Evolutionary conservation across 2,797 vertebrate species (phyloP).

Genomic region (Spheniscus humboldti): DNA sequence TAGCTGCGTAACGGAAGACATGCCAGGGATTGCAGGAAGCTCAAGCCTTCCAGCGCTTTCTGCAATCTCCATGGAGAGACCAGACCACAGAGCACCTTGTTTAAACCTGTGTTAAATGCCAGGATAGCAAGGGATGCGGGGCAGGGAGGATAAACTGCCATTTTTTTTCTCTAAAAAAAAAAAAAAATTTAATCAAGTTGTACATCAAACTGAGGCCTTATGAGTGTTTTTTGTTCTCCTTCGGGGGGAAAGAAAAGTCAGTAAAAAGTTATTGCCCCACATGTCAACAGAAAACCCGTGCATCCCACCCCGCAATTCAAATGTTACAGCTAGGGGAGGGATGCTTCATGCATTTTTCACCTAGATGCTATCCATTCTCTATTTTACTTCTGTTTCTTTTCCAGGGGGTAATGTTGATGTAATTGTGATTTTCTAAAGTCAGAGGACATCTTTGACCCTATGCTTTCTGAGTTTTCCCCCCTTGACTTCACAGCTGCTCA

Average conservation of each 20-base stretch:
- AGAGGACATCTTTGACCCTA: background rate
- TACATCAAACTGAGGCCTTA: background rate
- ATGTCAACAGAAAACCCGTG: background rate
- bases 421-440: background rate
- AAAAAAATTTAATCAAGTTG: background rate
- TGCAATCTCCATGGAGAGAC: constrained; percentile 2
- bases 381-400: background rate
- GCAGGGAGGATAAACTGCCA: background rate
- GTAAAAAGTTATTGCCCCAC: background rate
- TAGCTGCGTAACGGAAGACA: constrained; percentile 49
- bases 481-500: background rate
- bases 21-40: constrained; percentile 62
- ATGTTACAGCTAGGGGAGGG: background rate
- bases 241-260: background rate
- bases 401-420: background rate
- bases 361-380: background rate
- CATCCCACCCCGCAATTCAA: background rate
- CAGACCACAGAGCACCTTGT: constrained; percentile 29
- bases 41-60: constrained; percentile 60
- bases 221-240: background rate
- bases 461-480: background rate
- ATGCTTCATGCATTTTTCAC: background rate
- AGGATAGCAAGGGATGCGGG: background rate
- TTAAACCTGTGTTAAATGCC: background rate
- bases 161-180: background rate